Conservation (phyloP, 2,888 invertebrate species). For the Gortyna flavago region DNA sequence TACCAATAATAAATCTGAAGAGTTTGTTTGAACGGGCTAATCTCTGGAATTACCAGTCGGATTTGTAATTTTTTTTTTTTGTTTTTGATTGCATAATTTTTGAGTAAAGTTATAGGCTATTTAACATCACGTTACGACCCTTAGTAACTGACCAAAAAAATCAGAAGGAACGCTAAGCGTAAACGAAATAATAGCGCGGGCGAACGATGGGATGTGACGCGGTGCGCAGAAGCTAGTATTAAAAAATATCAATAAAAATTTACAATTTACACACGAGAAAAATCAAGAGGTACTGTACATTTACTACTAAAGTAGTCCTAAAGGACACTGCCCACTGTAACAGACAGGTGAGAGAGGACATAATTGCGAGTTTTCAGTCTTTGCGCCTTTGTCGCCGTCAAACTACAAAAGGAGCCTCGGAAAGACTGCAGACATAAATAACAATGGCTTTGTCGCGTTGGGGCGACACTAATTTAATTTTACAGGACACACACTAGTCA, state of each 20-base stretch:
- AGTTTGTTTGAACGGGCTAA: no score
- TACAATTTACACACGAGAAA: background rate
- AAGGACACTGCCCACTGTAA: slow-evolving; percentile 33
- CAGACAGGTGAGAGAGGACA: slow-evolving; percentile 21
- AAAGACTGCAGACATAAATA: slow-evolving; percentile 31
- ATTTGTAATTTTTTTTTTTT: no score
- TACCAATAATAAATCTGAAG: no score
- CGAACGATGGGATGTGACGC: background rate
- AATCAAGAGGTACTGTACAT: background rate
- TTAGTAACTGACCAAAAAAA: no score
- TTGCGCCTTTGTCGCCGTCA: slow-evolving; percentile 20
- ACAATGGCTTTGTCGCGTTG: slow-evolving; percentile 44
- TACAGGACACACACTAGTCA: slow-evolving; percentile 1
- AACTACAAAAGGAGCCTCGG: slow-evolving; percentile 44
- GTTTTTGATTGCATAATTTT: no score
- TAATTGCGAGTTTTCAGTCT: slow-evolving; percentile 36
- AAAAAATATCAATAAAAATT: no score
- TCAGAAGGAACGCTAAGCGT: no score
- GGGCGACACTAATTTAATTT: slow-evolving; percentile 52
- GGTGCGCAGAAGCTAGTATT: background rate
- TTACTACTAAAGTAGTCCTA: slow-evolving; percentile 12
- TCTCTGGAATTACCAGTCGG: no score
- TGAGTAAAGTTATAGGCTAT: no score
- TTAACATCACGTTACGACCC: no score
- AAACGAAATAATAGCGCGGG: no score